Evolutionary conservation across 2,888 invertebrate genomes (phyloP).

Genomic region (Ethmia dodecea): DNA sequence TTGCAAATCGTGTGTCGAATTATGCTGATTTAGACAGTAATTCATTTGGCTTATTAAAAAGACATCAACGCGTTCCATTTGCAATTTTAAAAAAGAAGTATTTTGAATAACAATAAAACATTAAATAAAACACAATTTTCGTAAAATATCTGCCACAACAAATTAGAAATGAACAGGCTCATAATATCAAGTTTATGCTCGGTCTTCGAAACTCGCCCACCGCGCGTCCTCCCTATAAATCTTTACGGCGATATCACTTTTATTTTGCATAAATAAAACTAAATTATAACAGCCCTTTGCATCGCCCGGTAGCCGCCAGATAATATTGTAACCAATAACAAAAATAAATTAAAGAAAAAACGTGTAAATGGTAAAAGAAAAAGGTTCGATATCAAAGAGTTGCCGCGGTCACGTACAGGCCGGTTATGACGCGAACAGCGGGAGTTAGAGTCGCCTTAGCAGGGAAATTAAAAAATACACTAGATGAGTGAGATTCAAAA

Average conservation of each 20-base stretch:
- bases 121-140: background rate
- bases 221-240: conserved; percentile 55
- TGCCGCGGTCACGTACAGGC: conserved; percentile 70
- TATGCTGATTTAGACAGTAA: too few species aligned
- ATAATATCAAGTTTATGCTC: conserved; percentile 26
- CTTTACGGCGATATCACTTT: conserved; percentile 57
- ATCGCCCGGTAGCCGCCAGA: conserved; percentile 70
- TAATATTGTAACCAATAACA: conserved; percentile 72
- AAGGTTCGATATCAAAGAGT: conserved; percentile 62
- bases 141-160: conserved; percentile 9
- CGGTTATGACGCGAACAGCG: conserved; percentile 68
- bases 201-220: conserved; percentile 35
- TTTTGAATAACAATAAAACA: too few species aligned
- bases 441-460: conserved; percentile 42
- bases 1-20: too few species aligned
- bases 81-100: too few species aligned
- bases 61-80: conserved; percentile 26
- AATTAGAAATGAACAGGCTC: conserved; percentile 24
- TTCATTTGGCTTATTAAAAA: conserved; percentile 15
- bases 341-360: conserved; percentile 63
- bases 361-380: conserved; percentile 52
- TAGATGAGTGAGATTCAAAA: conserved; percentile 36
- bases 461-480: conserved; percentile 61
- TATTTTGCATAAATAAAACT: conserved; percentile 76
- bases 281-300: conserved; percentile 70